phyloP scores from a whole-genome alignment of 2,888 invertebrate genomes.

The Cosmorhoe ocellata region DNA sequence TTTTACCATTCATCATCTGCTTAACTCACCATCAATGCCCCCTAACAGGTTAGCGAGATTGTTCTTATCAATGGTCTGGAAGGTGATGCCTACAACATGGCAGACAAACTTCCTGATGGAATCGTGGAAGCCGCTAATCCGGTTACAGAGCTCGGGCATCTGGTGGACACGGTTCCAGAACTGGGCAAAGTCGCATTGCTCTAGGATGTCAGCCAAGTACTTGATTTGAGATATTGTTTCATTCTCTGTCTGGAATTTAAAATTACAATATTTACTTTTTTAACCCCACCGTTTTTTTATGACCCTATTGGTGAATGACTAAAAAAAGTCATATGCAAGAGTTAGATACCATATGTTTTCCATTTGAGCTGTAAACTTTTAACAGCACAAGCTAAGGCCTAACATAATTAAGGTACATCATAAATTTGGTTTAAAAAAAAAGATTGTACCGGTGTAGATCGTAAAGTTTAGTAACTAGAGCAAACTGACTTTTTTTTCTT shows the following conservation, averaged over 20 bases:
- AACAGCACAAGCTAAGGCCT: no score
- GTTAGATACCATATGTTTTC: no score
- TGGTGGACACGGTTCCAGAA: slow-evolving; percentile 93
- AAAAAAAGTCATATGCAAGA: no score
- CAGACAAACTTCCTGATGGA: slow-evolving; percentile 98
- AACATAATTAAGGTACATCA: no score
- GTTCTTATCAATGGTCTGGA: slow-evolving; percentile 94
- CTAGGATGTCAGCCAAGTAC: slow-evolving; percentile 93
- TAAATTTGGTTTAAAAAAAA: no score
- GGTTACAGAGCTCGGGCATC: slow-evolving; percentile 88
- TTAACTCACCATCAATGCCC: slow-evolving; percentile 89
- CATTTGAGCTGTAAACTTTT: no score
- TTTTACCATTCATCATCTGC: background rate
- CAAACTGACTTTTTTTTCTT: no score
- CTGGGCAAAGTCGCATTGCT: slow-evolving; percentile 95
- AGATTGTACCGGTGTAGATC: no score
- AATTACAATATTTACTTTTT: background rate
- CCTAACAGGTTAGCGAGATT: slow-evolving; percentile 93
- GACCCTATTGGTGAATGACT: no score
- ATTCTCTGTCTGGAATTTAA: slow-evolving; percentile 85
- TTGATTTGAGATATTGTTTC: slow-evolving; percentile 94
- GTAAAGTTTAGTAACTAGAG: no score
- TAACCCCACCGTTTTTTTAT: no score
- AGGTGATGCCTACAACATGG: slow-evolving; percentile 98
- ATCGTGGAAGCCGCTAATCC: slow-evolving; percentile 95